Evolutionary conservation across 1,140 invertebrate genomes (phyloP), one percentile per base, ranked within the genome.

Genomic region (Magallana ariakensis): DNA sequence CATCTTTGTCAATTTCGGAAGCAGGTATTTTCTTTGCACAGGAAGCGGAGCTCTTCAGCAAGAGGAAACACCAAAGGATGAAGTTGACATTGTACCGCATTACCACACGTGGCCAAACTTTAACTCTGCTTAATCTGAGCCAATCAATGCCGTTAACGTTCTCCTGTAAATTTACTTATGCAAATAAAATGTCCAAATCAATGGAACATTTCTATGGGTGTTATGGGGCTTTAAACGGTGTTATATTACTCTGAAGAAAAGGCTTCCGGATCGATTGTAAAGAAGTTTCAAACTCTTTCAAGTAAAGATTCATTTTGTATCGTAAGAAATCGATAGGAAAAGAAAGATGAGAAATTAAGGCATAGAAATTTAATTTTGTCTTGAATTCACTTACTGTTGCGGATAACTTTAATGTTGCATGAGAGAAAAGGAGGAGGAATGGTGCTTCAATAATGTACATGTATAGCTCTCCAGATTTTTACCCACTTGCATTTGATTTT

Each of bases 121-220:
- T 13, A 75, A 75, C 66, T 75, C 22, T 75, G 22, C 66, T 75
- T 75, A 75, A 75, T 75, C 66, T 26, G 66, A 75, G 22, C 66
- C 66, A 75, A 75, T 75, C 66, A 75, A 75, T 75, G 66, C 66
- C 22, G 66, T 75, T 75, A 75, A 75, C 66, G 66, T 19, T 26
- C 66, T 75, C 22, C 22, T 75, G 66, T 75, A 75, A 75, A 75
- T 75, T 75, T 75, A 75, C 66, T 75, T 75, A 75, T 75, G 66
- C 66, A 75, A 75, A 75, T 75, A 75, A 75, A 75, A 75, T 75
- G 66, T 75, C 66, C 66, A 75, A 75, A 75, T 75, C 66, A 75
- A 75, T 75, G 66, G 33, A 75, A 75, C 66, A 75, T 75, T 75
- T 75, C 66, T 75, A 75, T 75, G 66, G 66, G 66, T 75, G 66